Evolutionary conservation across 2,888 invertebrate genomes (phyloP), one percentile per base, ranked within the genome.

Genomic region (Pollenia griseotomentosa): DNA sequence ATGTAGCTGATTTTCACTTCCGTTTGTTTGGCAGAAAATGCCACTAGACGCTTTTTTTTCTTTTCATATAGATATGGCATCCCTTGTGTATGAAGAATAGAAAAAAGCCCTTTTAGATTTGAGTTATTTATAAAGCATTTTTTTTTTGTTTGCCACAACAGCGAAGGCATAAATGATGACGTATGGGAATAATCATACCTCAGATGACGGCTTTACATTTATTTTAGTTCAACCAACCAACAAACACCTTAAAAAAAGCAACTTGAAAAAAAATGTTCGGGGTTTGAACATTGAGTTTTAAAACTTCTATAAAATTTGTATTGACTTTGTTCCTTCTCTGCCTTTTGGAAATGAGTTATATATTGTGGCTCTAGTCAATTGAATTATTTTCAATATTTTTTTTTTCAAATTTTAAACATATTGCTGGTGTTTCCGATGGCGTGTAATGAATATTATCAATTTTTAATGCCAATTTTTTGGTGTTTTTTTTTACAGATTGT

Each of bases 401-500:
- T 1, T 48, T 74, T 55, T 57, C 40, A 70, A 59, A 68, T 83
- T 82, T 65, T 40, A 16, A 65, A 80, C 71, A 74, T 71, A 71
- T 84, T 82, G 78, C 65, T 57, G 42, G 70, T 86, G 63, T 61
- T 53, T 68, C 61, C 68, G 57, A 14, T 55, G 55, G 59, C 77
- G 55, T 82, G 79, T 75, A 84, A 82, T 88, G 70, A 82, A 82
- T 84, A 82, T 82, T 79, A 79, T 86, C 46, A 83, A 86, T 75
- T 83, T 80, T 75, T 79, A 48, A 79, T 79, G 55, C 51, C 16
- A 40, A 63, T 57, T 44, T 16, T 63, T n/a, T 70, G 6, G 48
- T 14, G 14, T 42, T 11, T 80, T 80, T 10, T 91, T 89, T 94
- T 94, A 33, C 95, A 98, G 97, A 97, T 98, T 90, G 96, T 97